A percentile compares a stretch with the other conserved stretches of the same genome.
Evolutionary conservation across 1,140 invertebrate genomes (phyloP).

Genomic region (Panagrolaimus sp.): DNA sequence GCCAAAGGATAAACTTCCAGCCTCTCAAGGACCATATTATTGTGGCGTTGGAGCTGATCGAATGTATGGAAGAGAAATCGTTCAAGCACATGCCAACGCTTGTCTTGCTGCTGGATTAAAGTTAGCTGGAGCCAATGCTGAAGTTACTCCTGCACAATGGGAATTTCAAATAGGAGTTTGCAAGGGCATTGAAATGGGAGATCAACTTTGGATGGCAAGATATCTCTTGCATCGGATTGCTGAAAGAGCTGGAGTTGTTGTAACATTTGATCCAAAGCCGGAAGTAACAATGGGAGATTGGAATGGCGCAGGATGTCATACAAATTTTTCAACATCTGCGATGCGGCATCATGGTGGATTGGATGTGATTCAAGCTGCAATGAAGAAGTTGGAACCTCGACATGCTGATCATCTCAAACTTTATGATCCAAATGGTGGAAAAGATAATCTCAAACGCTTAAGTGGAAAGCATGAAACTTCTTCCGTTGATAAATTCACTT

Average conservation of each 20-base stretch:
- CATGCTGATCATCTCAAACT: conserved; percentile 79
- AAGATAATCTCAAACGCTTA: conserved; percentile 77
- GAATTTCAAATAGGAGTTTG: conserved; percentile 66
- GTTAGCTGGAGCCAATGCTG: conserved; percentile 83
- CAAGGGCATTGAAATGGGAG: conserved; percentile 75
- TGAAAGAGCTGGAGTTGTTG: conserved; percentile 83
- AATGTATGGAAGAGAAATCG: conserved; percentile 84
- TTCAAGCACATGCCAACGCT: conserved; percentile 73
- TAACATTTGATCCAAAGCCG: conserved; percentile 82
- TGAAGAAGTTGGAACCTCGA: conserved; percentile 73
- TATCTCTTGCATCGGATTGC: conserved; percentile 78
- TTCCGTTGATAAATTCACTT: conserved; percentile 77
- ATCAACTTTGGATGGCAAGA: conserved; percentile 82
- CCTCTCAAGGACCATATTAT: conserved; percentile 86
- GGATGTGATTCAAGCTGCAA: conserved; percentile 60
- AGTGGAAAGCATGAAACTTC: conserved; percentile 80
- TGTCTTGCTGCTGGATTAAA: conserved; percentile 83
- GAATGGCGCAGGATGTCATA: conserved; percentile 82
- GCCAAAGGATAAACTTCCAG: conserved; percentile 78
- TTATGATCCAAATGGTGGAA: conserved; percentile 76
- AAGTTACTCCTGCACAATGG: conserved; percentile 81
- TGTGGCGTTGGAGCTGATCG: conserved; percentile 86
- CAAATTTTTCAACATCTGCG: conserved; percentile 77
- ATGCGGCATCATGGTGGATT: conserved; percentile 79
- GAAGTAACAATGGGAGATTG: conserved; percentile 70